Base-by-base conservation (phyloP, 2,797 vertebrate genomes). In the Tragelaphus eurycerus region DNA sequence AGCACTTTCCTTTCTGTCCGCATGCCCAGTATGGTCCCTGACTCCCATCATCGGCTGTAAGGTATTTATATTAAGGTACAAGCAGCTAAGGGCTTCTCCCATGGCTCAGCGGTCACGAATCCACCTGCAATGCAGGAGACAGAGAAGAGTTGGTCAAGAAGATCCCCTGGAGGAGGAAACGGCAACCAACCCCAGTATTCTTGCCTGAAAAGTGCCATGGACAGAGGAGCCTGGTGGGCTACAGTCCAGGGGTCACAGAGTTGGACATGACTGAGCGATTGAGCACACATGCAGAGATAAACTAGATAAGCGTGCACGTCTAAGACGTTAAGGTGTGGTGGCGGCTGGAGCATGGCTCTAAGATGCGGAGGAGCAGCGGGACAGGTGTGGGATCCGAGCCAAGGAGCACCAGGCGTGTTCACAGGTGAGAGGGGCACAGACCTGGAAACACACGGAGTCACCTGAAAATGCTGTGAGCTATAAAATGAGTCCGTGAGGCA, bases 371-470 rank as follows among this genome's bases (percentile, higher is more conserved):
- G 13, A 34, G 25, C 11, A 7, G 29, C 0, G 0, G 78, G 25
- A 50, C 5, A 0, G 46, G 9, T 2, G 13, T 4, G 1, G 23
- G n/a, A 3, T 6, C 85, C 12, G 10, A 38, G n/a, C n/a, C 67
- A 7, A 14, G 8, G 21, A 23, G n/a, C 7, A 1, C 16, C 27
- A 1, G 0, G 11, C 12, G 2, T 29, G 12, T 3, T 23, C 25
- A 0, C 21, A 14, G 50, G 54, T 15, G 2, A 23, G 1, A 48
- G 29, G 21, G 16, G n/a, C 5, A 0, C 3, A 6, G 31, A 13
- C 34, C 62, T 60, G 13, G 59, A 29, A 29, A 62, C 19, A 34
- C 3, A 46, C 6, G 4, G 14, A 31, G 29, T 29, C 38, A 15
- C 34, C 76, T 17, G 6, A 17, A 81, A 52, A 6, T 3, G 34